Evolutionary conservation across 2,797 vertebrate species (phyloP).

Genomic region (Cynopterus sphinx): DNA sequence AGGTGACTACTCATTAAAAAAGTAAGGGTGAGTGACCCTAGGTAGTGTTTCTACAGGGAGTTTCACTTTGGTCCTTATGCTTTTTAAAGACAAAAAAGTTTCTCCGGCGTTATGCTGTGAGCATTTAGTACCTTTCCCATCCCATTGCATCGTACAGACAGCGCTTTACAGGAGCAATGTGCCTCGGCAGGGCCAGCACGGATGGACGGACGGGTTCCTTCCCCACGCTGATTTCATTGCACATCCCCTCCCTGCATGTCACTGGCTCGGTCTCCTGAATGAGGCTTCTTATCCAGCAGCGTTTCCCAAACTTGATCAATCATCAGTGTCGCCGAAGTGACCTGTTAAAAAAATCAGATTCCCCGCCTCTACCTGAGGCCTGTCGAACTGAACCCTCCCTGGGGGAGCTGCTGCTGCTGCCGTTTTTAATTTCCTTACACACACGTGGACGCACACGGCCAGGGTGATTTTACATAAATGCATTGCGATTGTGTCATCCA

Average conservation of each 20-base stretch:
- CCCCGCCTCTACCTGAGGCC: neutral
- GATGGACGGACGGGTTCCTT: neutral
- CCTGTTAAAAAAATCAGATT: neutral
- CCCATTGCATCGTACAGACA: rapidly evolving
- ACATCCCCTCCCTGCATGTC: neutral
- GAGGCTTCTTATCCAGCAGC: neutral
- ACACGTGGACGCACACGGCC: neutral
- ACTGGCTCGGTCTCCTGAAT: neutral
- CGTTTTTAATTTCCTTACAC: neutral
- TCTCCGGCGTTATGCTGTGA: neutral
- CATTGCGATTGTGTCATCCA: neutral
- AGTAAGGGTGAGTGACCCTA: neutral
- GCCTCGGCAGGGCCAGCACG: neutral
- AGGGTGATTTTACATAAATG: too few relatives aligned
- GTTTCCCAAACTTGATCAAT: neutral
- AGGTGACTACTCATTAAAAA: neutral
- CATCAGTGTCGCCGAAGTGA: neutral
- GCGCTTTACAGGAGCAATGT: rapidly evolving
- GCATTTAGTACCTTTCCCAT: too few relatives aligned
- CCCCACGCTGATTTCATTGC: rapidly evolving
- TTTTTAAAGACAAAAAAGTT: neutral
- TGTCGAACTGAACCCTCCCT: neutral
- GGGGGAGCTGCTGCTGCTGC: neutral
- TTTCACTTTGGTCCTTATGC: neutral
- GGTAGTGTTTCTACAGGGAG: neutral